Conservation (phyloP, 2,888 invertebrate species). For the Synanthedon andrenaeformis region DNA sequence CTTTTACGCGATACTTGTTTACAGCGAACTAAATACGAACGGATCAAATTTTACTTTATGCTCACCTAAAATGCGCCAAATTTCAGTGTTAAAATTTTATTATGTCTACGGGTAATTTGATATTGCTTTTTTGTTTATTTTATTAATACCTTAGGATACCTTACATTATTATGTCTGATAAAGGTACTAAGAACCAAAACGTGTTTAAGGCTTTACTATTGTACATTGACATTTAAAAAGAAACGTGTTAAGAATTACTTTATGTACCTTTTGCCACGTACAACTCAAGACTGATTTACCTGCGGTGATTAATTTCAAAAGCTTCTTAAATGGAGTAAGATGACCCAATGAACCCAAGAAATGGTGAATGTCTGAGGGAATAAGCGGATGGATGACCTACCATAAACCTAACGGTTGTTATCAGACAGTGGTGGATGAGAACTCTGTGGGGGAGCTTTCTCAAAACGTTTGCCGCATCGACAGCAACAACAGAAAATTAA, state of each 20-base stretch:
- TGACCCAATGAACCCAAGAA: conserved; percentile 35
- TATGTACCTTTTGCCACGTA: no score
- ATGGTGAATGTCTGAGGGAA: conserved; percentile 41
- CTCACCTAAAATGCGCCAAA: not conserved
- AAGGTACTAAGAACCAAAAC: no score
- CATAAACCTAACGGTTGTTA: conserved; percentile 41
- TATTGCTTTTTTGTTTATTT: no score
- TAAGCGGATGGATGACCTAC: conserved; percentile 38
- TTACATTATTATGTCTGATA: no score
- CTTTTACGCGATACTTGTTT: conserved; percentile 40
- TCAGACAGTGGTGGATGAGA: conserved; percentile 27
- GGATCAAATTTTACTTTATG: not conserved
- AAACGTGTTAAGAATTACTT: no score
- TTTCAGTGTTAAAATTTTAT: not conserved
- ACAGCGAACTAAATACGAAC: conserved; percentile 7
- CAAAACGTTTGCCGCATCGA: conserved; percentile 20
- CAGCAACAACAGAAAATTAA: conserved; percentile 1
- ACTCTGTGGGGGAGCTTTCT: conserved; percentile 31
- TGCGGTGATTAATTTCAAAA: conserved; percentile 11
- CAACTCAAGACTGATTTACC: conserved; percentile 30
- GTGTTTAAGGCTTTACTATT: no score
- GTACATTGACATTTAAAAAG: no score
- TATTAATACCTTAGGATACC: no score
- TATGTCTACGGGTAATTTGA: not conserved
- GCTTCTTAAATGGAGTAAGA: conserved; percentile 21